phyloP scores from a whole-genome alignment of 1,140 invertebrate genomes.

The Diorhabda elongata region DNA sequence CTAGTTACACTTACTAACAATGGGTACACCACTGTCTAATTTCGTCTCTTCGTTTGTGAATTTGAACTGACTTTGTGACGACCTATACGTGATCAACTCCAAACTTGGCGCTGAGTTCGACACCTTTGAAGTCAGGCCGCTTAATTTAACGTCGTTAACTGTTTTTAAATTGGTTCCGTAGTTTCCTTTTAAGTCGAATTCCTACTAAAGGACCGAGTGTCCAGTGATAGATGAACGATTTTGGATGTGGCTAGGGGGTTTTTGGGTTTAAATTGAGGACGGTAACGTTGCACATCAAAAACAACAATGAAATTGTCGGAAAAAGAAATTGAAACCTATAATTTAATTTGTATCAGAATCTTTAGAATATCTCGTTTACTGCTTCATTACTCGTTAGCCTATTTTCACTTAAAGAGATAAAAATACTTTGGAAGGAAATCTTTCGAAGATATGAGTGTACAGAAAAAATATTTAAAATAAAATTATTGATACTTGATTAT shows the following conservation, averaged over 20 bases:
- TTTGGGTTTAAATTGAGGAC: background rate
- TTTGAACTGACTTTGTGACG: conserved; percentile 7
- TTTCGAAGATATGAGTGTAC: no score
- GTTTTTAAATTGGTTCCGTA: conserved; percentile 36
- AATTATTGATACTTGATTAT: no score
- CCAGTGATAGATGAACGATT: conserved; percentile 8
- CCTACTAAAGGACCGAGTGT: conserved; percentile 19
- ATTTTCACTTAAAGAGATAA: no score
- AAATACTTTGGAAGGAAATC: no score
- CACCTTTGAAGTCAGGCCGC: conserved; percentile 38
- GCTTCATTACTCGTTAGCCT: no score
- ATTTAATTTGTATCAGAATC: no score
- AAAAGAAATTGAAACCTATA: no score
- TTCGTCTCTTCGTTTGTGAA: background rate
- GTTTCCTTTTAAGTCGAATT: conserved; percentile 27
- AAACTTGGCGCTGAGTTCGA: conserved; percentile 11
- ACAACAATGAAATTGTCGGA: background rate
- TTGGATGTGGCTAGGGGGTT: background rate
- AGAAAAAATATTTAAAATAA: no score
- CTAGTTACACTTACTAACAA: no score
- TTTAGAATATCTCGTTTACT: no score
- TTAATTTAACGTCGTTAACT: conserved; percentile 40
- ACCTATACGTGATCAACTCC: conserved; percentile 13
- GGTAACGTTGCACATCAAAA: background rate
- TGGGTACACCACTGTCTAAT: background rate